phyloP scores from a whole-genome alignment of 1,140 invertebrate species.

The Conus ventricosus region DNA sequence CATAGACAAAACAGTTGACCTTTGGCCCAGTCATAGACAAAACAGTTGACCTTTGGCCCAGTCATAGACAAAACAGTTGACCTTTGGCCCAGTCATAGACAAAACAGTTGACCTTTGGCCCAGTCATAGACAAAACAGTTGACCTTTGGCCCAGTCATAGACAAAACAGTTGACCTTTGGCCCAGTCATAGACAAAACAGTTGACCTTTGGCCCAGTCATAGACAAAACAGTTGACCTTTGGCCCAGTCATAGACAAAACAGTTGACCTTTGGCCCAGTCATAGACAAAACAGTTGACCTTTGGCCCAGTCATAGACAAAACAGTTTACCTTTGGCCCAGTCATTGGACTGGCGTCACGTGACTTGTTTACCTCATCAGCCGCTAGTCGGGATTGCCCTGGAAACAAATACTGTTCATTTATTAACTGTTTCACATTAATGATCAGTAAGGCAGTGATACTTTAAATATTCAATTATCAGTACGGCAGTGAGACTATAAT shows the following conservation, averaged over 20 bases:
- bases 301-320: conserved; percentile 31
- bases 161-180: conserved; percentile 33
- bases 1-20: conserved; percentile 35
- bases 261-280: conserved; percentile 34
- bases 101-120: conserved; percentile 32
- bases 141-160: conserved; percentile 33
- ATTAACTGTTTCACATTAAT: too few species aligned
- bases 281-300: conserved; percentile 36
- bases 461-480: too few species aligned
- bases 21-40: conserved; percentile 24
- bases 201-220: conserved; percentile 35
- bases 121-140: conserved; percentile 30
- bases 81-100: conserved; percentile 33
- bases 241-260: conserved; percentile 24
- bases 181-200: conserved; percentile 25
- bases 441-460: too few species aligned
- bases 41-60: conserved; percentile 32
- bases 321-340: conserved; percentile 34
- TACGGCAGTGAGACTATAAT: too few species aligned
- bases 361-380: not conserved
- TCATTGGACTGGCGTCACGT: conserved; percentile 24
- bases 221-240: conserved; percentile 34
- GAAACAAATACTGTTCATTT: not conserved
- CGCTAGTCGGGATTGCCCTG: not conserved
- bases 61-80: conserved; percentile 32